phyloP scores from a whole-genome alignment of 2,888 invertebrate genomes.

The Phalera bucephala region DNA sequence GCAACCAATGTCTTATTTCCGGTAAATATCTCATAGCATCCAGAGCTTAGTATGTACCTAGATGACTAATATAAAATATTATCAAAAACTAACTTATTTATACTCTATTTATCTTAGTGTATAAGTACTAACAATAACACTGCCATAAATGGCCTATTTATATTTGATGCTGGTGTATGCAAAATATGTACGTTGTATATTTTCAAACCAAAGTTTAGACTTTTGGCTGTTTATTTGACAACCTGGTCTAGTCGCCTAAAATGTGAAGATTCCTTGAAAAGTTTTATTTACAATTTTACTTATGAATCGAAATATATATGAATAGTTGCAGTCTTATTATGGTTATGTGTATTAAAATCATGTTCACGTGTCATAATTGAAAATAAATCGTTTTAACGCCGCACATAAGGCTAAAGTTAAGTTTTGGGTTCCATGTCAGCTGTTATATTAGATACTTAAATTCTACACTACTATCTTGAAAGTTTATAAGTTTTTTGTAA shows the following conservation, averaged over 20 bases:
- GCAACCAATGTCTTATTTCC: too few relatives aligned
- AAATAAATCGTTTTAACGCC: too few relatives aligned
- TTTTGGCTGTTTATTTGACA: constrained; percentile 63
- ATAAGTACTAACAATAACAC: constrained; percentile 43
- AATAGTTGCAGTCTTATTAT: too few relatives aligned
- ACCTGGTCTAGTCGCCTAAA: constrained; percentile 67
- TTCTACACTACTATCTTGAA: too few relatives aligned
- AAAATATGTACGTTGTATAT: constrained; percentile 60
- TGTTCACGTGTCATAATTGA: too few relatives aligned
- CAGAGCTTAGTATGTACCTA: constrained; percentile 42
- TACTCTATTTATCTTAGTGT: constrained; percentile 17
- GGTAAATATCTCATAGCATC: too few relatives aligned
- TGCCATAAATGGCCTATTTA: constrained; percentile 70
- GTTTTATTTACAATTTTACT: constrained; percentile 63
- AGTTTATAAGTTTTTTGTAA: too few relatives aligned
- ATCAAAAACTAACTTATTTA: constrained; percentile 1
- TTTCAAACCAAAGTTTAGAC: constrained; percentile 71
- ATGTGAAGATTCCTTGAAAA: constrained; percentile 53
- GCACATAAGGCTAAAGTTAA: too few relatives aligned
- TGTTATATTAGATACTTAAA: too few relatives aligned
- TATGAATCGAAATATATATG: too few relatives aligned
- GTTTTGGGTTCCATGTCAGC: too few relatives aligned
- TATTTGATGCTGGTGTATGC: constrained; percentile 38
- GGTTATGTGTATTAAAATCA: too few relatives aligned
- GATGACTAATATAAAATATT: constrained; percentile 10